Conservation (phyloP, 1,140 invertebrate species). For the Orchestia grillus region DNA sequence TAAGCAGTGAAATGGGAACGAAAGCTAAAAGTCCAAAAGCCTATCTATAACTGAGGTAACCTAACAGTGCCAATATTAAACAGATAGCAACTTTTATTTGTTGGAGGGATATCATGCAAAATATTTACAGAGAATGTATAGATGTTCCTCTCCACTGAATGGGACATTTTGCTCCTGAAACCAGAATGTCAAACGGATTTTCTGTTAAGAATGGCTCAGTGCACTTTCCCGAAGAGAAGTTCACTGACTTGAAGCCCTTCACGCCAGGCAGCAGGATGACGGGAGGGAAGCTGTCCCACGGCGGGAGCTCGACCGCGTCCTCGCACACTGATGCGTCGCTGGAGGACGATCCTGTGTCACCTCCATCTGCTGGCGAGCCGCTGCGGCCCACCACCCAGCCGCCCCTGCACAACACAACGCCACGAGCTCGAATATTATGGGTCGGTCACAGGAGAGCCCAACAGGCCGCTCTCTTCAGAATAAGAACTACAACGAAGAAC, state of each 20-base stretch:
- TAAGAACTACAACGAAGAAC: too few species aligned
- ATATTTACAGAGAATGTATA: too few species aligned
- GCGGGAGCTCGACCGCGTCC: slow-evolving; percentile 69
- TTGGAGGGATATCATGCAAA: too few species aligned
- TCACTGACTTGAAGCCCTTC: slow-evolving; percentile 81
- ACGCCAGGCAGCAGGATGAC: slow-evolving; percentile 82
- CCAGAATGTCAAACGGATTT: background rate
- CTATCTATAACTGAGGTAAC: too few species aligned
- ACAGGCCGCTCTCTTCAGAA: too few species aligned
- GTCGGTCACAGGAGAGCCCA: too few species aligned
- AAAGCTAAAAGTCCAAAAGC: too few species aligned
- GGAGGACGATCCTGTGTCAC: slow-evolving; percentile 53
- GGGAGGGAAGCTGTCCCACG: slow-evolving; percentile 72
- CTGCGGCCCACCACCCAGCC: slow-evolving; percentile 59
- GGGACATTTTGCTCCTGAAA: background rate
- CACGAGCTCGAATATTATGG: too few species aligned
- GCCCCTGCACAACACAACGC: slow-evolving; percentile 48
- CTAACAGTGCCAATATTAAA: too few species aligned
- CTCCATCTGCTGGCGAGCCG: slow-evolving; percentile 45
- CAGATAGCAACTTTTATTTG: too few species aligned
- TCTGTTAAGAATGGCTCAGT: background rate
- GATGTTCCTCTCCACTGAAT: too few species aligned
- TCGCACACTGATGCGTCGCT: slow-evolving; percentile 63
- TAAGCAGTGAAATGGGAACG: too few species aligned
- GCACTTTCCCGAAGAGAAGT: background rate